Evolutionary conservation across 2,888 invertebrate genomes (phyloP), one percentile per base, ranked within the genome.

Genomic region (Onthophagus sagittarius): DNA sequence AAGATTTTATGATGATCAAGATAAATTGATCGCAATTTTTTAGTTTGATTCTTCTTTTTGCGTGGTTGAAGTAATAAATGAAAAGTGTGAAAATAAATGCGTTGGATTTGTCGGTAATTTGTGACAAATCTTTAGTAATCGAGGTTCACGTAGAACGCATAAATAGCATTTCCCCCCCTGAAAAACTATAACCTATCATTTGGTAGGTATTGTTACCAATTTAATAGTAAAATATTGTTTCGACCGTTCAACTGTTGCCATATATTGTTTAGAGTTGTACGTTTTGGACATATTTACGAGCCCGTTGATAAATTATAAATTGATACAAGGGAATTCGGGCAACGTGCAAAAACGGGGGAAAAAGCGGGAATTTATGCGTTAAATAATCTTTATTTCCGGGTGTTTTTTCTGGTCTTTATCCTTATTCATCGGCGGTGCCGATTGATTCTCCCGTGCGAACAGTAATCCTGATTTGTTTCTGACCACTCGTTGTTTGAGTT

Each of bases 181-280:
- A 32, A 31, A 67, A 67, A 67, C 67, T 15, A 67, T 67, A 67
- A 67, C 67, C 67, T 67, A 67, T 67, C 32, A 67, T 67, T 67
- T 67, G 67, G 67, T 32, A 67, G 67, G 31, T 67, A 67, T 67
- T 67, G 23, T 67, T 67, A 67, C 31, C 67, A 67, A 31, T 67
- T 67, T 15, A 67, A 67, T 67, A 67, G 67, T 32, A 32, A 67
- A 67, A 67, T 67, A 67, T 67, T 67, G 67, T 67, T 67, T 67
- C 15, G 67, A 13, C 6, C 67, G 67, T n/a, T 67, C 67, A 67
- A 67, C 67, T 67, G 67, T 23, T 32, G 23, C 67, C 67, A 67
- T 67, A 67, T 67, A 67, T 67, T 67, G 67, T 67, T 67, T 67
- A 67, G 67, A 23, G 67, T 67, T 67, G 67, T 67, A 67, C 67